Evolutionary conservation across 2,113 vertebrate genomes (phyloP).

Genomic region (Vidua chalybeata): DNA sequence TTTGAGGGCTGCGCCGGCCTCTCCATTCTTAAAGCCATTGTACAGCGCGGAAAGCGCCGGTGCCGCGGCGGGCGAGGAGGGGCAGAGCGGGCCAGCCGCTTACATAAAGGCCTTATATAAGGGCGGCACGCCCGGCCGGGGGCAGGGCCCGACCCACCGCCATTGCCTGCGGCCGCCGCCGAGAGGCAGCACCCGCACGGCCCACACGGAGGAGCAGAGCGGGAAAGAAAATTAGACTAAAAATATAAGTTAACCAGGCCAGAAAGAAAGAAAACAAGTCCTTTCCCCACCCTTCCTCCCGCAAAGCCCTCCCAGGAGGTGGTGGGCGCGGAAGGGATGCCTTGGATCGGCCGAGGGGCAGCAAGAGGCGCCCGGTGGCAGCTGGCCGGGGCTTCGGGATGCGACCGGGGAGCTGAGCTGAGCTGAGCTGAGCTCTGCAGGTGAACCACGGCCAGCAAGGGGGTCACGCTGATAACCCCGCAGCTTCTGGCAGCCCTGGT

Average conservation of each 20-base stretch:
- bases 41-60: rapidly evolving
- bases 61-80: background rate
- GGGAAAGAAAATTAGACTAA: too few relatives aligned
- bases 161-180: slow-evolving; percentile 32
- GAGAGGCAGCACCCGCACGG: slow-evolving; percentile 68
- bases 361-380: rapidly evolving
- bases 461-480: background rate
- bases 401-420: background rate
- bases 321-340: background rate
- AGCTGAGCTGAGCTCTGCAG: background rate
- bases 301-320: background rate
- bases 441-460: background rate
- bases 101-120: slow-evolving; percentile 51
- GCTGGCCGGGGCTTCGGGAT: background rate
- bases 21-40: background rate
- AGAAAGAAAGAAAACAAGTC: background rate
- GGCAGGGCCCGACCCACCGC: background rate
- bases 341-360: rapidly evolving
- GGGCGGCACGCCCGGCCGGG: slow-evolving; percentile 27
- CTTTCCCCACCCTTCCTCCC: background rate
- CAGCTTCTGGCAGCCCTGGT: background rate
- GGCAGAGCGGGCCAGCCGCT: background rate
- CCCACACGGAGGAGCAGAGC: background rate
- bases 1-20: rapidly evolving
- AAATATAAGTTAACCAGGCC: slow-evolving; percentile 9